These are phyloP conservation scores for Biston betularia DNA, from an alignment of 2,888 invertebrate genomes.

Conservation along the genomic window DNA sequence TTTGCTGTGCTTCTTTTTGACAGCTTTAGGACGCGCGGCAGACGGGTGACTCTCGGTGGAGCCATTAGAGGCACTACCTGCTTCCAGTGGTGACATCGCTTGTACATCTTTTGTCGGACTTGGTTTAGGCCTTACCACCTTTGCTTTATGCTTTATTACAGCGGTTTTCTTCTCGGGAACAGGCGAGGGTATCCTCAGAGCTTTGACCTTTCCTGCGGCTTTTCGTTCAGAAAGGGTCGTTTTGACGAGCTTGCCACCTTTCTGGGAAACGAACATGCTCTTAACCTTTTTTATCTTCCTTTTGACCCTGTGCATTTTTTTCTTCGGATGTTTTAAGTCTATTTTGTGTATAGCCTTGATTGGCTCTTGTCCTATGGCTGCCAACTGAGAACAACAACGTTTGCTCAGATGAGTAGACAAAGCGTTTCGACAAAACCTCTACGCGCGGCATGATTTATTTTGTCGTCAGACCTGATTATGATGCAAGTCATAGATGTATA, in stretches of 20 bases:
- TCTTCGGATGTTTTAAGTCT: conserved; percentile 45
- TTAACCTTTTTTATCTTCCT: conserved; percentile 51
- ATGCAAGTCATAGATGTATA: no score
- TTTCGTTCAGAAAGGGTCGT: conserved; percentile 47
- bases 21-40: conserved; percentile 42
- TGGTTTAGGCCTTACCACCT: conserved; percentile 26
- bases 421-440: background rate
- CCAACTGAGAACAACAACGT: conserved; percentile 47
- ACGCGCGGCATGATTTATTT: no score
- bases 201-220: conserved; percentile 37
- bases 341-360: conserved; percentile 27
- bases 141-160: conserved; percentile 29
- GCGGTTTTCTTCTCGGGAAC: conserved; percentile 41
- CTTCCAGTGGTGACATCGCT: background rate
- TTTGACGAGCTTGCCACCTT: conserved; percentile 34
- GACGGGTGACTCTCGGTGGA: conserved; percentile 4
- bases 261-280: conserved; percentile 47
- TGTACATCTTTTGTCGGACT: conserved; percentile 22
- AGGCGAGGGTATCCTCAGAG: conserved; percentile 48
- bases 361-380: conserved; percentile 42
- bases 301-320: conserved; percentile 45
- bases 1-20: conserved; percentile 51
- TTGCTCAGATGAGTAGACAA: background rate
- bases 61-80: conserved; percentile 8
- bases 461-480: no score